phyloP scores from a whole-genome alignment of 2,113 vertebrate genomes.

The Elachura formosa region DNA sequence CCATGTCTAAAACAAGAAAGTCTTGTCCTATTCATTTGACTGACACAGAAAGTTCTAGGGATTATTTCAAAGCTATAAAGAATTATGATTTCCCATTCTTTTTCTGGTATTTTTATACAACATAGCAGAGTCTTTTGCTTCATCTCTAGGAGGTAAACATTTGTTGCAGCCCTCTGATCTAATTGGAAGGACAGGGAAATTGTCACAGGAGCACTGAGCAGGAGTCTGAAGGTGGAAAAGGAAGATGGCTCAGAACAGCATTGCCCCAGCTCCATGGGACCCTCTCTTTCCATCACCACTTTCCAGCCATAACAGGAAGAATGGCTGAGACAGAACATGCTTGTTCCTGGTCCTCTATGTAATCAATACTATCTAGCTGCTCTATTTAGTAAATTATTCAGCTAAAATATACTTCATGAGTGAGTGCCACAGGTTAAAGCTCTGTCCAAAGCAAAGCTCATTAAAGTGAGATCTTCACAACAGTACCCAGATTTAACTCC shows the following conservation, averaged over 20 bases:
- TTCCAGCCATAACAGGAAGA: not conserved
- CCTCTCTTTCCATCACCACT: too few species aligned
- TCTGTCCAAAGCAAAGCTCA: not conserved
- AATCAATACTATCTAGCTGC: too few species aligned
- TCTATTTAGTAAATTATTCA: not conserved
- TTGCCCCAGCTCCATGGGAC: not conserved
- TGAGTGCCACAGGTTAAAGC: not conserved
- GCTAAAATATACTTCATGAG: not conserved
- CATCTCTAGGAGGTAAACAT: not conserved
- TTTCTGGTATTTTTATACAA: not conserved
- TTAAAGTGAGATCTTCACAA: not conserved
- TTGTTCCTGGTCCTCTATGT: not conserved
- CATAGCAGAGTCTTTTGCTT: not conserved
- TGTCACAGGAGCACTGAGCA: not conserved
- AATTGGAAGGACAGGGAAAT: not conserved
- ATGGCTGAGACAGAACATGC: not conserved
- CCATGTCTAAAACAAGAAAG: not conserved
- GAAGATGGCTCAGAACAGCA: fast-evolving
- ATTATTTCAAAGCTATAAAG: not conserved
- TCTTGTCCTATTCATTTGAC: not conserved
- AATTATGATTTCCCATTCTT: not conserved
- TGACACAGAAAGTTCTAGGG: not conserved
- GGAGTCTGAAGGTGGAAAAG: not conserved
- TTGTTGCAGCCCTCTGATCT: not conserved
- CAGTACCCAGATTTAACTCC: not conserved